These are phyloP conservation scores for Dryomyza anilis DNA, from an alignment of 2,888 invertebrate genomes.

Conservation along the genomic window DNA sequence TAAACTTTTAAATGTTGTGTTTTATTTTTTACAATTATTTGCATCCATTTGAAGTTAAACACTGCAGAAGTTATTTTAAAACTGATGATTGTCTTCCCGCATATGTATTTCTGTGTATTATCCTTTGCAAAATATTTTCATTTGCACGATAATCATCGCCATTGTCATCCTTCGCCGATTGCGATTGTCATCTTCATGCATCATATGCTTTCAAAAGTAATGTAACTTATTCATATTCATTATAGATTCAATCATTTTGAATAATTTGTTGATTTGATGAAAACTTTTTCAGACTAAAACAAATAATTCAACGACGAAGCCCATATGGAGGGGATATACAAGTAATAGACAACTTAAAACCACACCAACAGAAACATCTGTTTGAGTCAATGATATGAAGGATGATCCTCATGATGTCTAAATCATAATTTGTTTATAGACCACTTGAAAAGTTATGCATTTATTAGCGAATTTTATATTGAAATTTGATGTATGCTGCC, in stretches of 20 bases:
- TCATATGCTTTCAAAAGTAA: too few species aligned
- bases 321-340: slow-evolving; percentile 54
- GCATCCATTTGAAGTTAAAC: not conserved
- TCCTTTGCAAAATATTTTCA: slow-evolving; percentile 1
- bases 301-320: slow-evolving; percentile 55
- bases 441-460: too few species aligned
- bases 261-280: not conserved
- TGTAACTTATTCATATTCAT: too few species aligned
- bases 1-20: not conserved
- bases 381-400: slow-evolving; percentile 50
- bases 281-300: slow-evolving; percentile 52
- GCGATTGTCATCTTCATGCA: not conserved
- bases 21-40: not conserved
- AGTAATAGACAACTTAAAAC: slow-evolving; percentile 38
- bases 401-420: too few species aligned
- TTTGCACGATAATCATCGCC: slow-evolving; percentile 8
- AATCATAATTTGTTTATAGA: too few species aligned
- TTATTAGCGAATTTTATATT: too few species aligned
- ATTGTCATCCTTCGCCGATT: not conserved
- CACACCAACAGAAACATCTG: slow-evolving; percentile 56
- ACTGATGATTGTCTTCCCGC: not conserved
- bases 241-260: too few species aligned
- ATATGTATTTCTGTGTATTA: too few species aligned
- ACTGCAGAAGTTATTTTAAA: not conserved
- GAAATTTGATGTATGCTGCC: too few species aligned